phyloP scores from a whole-genome alignment of 1,140 invertebrate species.

The Hetaerina americana region DNA sequence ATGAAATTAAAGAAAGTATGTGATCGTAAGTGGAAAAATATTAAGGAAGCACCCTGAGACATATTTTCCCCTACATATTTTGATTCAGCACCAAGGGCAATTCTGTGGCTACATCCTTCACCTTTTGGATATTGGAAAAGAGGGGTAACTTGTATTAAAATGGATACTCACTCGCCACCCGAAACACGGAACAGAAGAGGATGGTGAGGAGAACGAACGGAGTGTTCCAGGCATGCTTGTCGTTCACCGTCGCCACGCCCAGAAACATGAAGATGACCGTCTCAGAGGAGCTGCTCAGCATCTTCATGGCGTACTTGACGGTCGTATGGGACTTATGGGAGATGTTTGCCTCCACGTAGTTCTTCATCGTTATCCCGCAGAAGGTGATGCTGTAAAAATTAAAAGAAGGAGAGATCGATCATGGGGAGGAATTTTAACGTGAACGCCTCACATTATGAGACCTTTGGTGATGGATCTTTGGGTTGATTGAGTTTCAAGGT shows the following conservation, averaged over 20 bases:
- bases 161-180: constrained; percentile 26
- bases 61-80: too few species aligned
- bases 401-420: constrained; percentile 12
- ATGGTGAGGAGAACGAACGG: constrained; percentile 90
- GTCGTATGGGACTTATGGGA: constrained; percentile 96
- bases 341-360: constrained; percentile 96
- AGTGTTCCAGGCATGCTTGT: constrained; percentile 87
- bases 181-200: constrained; percentile 84
- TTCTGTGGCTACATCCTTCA: too few species aligned
- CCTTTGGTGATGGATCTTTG: too few species aligned
- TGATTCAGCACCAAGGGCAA: too few species aligned
- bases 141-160: too few species aligned
- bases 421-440: too few species aligned
- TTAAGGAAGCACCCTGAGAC: too few species aligned
- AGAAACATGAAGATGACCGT: constrained; percentile 99
- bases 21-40: too few species aligned
- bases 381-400: constrained; percentile 73
- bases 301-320: constrained; percentile 97
- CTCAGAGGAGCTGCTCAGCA: constrained; percentile 91
- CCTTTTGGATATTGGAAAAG: too few species aligned
- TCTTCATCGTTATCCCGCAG: constrained; percentile 98
- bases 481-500: too few species aligned
- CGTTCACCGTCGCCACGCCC: constrained; percentile 91
- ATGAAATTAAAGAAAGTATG: too few species aligned
- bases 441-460: too few species aligned